phyloP scores from a whole-genome alignment of 2,113 vertebrate genomes.

The Cavia aperea region DNA sequence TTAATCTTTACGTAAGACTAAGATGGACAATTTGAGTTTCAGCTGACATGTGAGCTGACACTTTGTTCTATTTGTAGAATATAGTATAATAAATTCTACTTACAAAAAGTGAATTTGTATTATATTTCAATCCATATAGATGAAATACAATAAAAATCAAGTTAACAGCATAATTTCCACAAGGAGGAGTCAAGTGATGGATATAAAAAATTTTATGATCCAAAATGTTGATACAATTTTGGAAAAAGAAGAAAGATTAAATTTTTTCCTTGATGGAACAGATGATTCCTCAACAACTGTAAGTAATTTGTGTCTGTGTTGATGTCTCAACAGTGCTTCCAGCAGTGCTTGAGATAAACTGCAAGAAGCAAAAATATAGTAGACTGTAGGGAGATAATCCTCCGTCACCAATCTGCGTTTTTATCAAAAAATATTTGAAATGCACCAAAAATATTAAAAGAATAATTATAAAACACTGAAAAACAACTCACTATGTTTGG shows the following conservation, averaged over 20 bases:
- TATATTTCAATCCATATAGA: slow-evolving; percentile 49
- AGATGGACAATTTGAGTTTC: background rate
- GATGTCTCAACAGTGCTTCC: background rate
- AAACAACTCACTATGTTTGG: background rate
- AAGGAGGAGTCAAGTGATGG: slow-evolving; percentile 81
- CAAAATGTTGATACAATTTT: slow-evolving; percentile 86
- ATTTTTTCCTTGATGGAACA: slow-evolving; percentile 76
- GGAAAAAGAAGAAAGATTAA: slow-evolving; percentile 79
- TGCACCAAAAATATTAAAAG: slow-evolving; percentile 27
- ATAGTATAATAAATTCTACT: slow-evolving; percentile 10
- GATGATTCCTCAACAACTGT: slow-evolving; percentile 80
- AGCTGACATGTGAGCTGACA: background rate
- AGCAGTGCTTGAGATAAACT: background rate
- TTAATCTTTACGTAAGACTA: background rate
- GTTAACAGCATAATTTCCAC: slow-evolving; percentile 27
- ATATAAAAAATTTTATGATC: slow-evolving; percentile 83
- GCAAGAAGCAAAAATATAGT: background rate
- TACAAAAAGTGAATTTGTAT: slow-evolving; percentile 22
- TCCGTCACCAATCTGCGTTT: background rate
- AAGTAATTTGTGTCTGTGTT: slow-evolving; percentile 56
- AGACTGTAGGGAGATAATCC: background rate
- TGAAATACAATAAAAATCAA: slow-evolving; percentile 63
- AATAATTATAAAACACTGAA: slow-evolving; percentile 2
- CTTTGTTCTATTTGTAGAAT: background rate
- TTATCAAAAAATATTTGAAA: background rate